Conservation (phyloP, 2,888 invertebrate genomes). For the Amiota mariae region DNA sequence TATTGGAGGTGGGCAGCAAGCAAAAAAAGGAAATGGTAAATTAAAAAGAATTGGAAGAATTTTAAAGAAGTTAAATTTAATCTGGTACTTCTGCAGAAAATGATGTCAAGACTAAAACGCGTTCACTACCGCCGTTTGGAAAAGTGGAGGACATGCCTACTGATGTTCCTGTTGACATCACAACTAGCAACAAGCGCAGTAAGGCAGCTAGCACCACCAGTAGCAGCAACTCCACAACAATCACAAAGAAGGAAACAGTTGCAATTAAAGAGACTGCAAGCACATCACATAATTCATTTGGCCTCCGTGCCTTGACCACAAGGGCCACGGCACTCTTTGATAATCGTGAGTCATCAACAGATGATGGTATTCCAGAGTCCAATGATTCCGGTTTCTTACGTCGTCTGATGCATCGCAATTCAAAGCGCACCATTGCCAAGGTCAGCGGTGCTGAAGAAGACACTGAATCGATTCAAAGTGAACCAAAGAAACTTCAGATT, state of each 20-base stretch:
- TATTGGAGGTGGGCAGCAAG: constrained; percentile 64
- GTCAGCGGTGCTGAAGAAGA: constrained; percentile 63
- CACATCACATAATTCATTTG: constrained; percentile 47
- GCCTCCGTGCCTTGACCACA: constrained; percentile 53
- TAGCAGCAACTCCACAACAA: constrained; percentile 24
- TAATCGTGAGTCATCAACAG: constrained; percentile 53
- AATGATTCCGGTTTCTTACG: constrained; percentile 79
- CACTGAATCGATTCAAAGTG: constrained; percentile 61
- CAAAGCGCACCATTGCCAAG: constrained; percentile 81
- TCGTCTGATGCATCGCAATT: constrained; percentile 80
- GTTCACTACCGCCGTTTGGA: constrained; percentile 70
- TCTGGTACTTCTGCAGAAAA: constrained; percentile 44
- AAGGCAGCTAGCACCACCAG: constrained; percentile 46
- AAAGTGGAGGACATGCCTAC: constrained; percentile 53
- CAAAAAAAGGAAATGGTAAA: constrained; percentile 1
- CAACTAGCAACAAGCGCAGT: constrained; percentile 37
- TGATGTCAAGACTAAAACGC: constrained; percentile 67
- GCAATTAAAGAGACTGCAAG: neutral
- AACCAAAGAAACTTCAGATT: constrained; percentile 65
- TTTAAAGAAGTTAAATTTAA: constrained; percentile 4
- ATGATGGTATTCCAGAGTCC: constrained; percentile 66
- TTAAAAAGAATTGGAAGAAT: neutral
- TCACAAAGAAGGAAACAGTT: neutral
- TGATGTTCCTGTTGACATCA: constrained; percentile 31
- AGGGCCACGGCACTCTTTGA: constrained; percentile 60